Evolutionary conservation across 2,888 invertebrate genomes (phyloP), one percentile per base, ranked within the genome.

Genomic region (Melanargia galathea): DNA sequence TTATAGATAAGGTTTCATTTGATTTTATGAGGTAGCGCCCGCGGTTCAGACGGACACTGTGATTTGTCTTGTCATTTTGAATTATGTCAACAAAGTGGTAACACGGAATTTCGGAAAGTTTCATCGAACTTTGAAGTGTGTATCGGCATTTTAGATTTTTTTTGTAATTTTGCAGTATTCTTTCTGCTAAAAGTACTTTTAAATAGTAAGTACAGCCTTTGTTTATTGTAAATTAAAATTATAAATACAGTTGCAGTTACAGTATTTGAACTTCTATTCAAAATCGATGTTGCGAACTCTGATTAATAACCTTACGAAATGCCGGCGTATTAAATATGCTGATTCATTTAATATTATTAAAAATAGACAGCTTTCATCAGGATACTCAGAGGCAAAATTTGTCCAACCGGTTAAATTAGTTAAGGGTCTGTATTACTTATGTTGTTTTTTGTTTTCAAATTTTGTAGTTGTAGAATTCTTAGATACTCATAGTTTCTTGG

Each of bases 301-400:
- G 78, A 79, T 83, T 84, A 78, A 75, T 84, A 89, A 84, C 81
- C 79, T 87, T 81, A 71, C 76, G 79, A 89, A 87, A 85, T 82
- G 85, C 90, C 90, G 90, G 87, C 83, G 80, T 68, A 69, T 71
- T 69, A 76, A 69, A 78, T 79, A 66, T 82, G 88, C 90, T 86
- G 89, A 90, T 80, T 90, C 90, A 89, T 78, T 81, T 79, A 76
- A 71, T 81, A 77, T 77, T 78, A 76, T 71, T 79, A 86, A 83
- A 84, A 78, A 76, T 71, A 74, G 73, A 74, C 75, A 76, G 71
- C 77, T 77, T 71, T 79, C 79, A 67, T 73, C 79, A 67, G 75
- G 76, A 70, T 71, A 69, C 63, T 70, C 75, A 70, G 71, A 75
- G 63, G 73, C 76, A 73, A 77, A 75, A 76, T 63, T 69, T 62